Base-by-base conservation (phyloP, 2,113 vertebrate genomes). In the Verasper variegatus region DNA sequence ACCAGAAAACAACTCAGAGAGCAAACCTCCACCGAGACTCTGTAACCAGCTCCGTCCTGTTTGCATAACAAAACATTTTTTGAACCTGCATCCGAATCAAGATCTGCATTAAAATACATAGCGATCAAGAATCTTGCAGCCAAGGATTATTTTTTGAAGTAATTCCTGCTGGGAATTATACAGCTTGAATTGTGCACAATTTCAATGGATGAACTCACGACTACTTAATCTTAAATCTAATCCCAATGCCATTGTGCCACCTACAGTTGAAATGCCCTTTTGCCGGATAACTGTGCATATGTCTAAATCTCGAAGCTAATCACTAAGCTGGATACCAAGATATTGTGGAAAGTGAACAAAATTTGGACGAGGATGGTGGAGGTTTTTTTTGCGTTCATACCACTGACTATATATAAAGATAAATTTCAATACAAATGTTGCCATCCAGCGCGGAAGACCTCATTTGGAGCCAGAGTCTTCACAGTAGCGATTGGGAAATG, bases 11-110 rank as follows among this genome's bases (percentile, higher is more conserved):
- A 26, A 52, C 63, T 26, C 42, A 24, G 47, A 35, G 55, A 63
- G 58, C 40, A 62, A 31, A 31, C 56, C 23, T 12, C 20, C 42
- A 65, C 11, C 20, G 14, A 71, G 17, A 11, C 58, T 79, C n/a
- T 9, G 6, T 17, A 71, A 12, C 71, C 21, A n/a, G 65, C 56
- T 42, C 23, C 26, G 23, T 11, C 3, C 52, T 35, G 17, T 49
- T 49, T 71, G 3, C 10, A 57, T 51, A 35, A 68, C 31, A 52
- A 20, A 27, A 68, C 27, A 20, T n/a, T 40, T 73, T 37, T 73
- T 37, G 13, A 62, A 71, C 40, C 15, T 56, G 49, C 45, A 47
- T 47, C 45, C 15, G 3, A 52, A 66, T 74, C 45, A 14, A 15
- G 20, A 52, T n/a, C n/a, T n/a, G n/a, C n/a, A n/a, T 52, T 52